Base-by-base conservation (phyloP, 2,888 invertebrate genomes). In the Gari tellinella region DNA sequence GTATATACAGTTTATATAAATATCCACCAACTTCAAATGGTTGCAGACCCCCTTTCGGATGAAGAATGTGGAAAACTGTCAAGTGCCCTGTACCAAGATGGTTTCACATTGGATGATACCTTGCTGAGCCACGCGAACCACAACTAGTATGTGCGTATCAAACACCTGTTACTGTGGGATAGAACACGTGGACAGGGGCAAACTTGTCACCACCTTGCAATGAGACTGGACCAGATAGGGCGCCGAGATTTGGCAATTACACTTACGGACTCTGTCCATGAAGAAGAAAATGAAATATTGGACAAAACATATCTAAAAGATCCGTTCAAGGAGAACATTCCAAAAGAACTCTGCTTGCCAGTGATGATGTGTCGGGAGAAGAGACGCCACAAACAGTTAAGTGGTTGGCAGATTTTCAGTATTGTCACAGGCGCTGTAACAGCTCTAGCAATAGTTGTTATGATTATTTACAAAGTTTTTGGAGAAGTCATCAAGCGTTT, bases 161-260 rank as follows among this genome's bases (percentile, higher is more conserved):
- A 65, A 5, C 70, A 84, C 7, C 72, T 90, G 23, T 60, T 84
- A 21, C 62, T 73, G 45, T 90, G 87, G 85, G 83, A 87, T 56
- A 72, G 84, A 45, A 77, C 72, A 1, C 80, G 79, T 12, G 89
- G 87, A 1, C 56, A 55, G 1, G 79, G 83, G 23, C 75, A 84
- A 70, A 83, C 89, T 5, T 88, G 88, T 49, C 76, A 84, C n/a
- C 84, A 84, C 41, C 74, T 90, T n/a, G 76, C 84, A 0, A 67
- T 85, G 17, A 70, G 89, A 37, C 78, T 90, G 8, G 63, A 72
- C 23, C 85, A 90, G 70, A 83, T 89, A 19, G 88, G 88, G 0
- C 75, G 83, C 12, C 15, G 15, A 4, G 83, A 86, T 57, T 41
- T 89, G 14, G 85, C 88, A 5, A 77, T 81, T 23, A 86, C 69